Base-by-base conservation (phyloP, 2,113 vertebrate species). In the Campylorhamphus procurvoides region DNA sequence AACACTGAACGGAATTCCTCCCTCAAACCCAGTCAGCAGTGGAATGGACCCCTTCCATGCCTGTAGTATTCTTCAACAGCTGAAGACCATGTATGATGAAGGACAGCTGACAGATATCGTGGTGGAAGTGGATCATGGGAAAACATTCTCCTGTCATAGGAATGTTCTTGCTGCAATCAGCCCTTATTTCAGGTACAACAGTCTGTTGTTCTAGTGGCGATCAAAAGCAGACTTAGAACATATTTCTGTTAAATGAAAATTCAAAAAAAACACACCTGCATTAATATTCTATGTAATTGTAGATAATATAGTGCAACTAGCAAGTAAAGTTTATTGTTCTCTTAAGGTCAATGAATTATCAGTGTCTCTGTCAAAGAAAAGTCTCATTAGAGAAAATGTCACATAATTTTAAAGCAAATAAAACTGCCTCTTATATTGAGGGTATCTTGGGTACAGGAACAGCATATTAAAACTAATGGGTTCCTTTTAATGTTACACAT, bases 151-250 rank as follows among this genome's bases (percentile, higher is more conserved):
- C 75, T 99, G 99, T 97, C 99, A 99, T 93, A 98, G 99, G 97
- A 99, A 99, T 97, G 99, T 99, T 89, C 99, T 99, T 96, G 99
- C 99, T 95, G 99, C 99, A 87, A 99, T 99, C 98, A 99, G 99
- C 97, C 99, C 99, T 94, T 99, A 99, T 89, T 99, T 99, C 99
- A 97, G 96, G 96, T 97, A 95, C 8, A 25, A 1, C 23, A 5
- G 1, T 16, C 56, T 7, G 0, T 91, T 79, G 40, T 76, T 87
- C 44, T 73, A 47, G 42, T 58, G 47, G 27, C 49, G 20, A 22
- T 59, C 33, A 47, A 93, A 62, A 74, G 47, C 44, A 60, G 40
- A 58, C 62, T 17, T 50, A n/a, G 46, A 59, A 44, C 9, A 67
- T 53, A 27, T 9, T 82, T 67, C 40, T 8, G 11, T 58, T 62